Percentiles rank a stretch among this genome's conserved stretches.
These are phyloP conservation scores for Alces alces DNA, from an alignment of 2,113 vertebrate genomes.

Conservation along the genomic window DNA sequence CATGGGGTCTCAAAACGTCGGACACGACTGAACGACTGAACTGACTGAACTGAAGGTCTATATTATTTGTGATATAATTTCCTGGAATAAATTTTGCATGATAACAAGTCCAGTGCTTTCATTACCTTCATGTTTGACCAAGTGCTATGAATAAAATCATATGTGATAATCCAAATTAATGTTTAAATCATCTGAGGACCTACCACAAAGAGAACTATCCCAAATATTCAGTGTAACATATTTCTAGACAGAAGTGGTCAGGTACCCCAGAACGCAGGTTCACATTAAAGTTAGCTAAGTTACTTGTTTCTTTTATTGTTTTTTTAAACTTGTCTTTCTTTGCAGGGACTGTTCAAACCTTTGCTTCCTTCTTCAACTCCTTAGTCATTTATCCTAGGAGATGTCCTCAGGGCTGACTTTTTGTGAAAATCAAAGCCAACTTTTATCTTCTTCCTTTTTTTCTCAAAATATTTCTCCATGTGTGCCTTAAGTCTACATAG, in stretches of 20 bases:
- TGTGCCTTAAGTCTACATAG: neutral
- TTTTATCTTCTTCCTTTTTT: neutral
- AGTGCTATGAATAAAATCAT: neutral
- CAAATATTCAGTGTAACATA: neutral
- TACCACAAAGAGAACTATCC: neutral
- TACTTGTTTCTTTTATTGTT: neutral
- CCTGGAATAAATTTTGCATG: neutral
- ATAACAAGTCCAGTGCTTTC: neutral
- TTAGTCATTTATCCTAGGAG: neutral
- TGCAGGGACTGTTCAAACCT: neutral
- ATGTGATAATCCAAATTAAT: neutral
- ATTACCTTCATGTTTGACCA: neutral
- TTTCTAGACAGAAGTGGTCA: neutral
- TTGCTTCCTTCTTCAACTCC: neutral
- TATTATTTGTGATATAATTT: neutral
- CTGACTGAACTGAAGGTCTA: neutral
- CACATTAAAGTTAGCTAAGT: neutral
- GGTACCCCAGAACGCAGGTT: neutral
- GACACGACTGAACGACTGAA: rapidly evolving
- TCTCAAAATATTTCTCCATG: neutral
- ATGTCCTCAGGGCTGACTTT: neutral
- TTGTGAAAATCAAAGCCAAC: neutral
- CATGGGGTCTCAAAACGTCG: rapidly evolving
- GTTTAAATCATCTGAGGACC: neutral
- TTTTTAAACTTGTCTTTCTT: neutral